Evolutionary conservation across 2,888 invertebrate species (phyloP), one percentile per base, ranked within the genome.

Genomic region (Drosophila birchii): DNA sequence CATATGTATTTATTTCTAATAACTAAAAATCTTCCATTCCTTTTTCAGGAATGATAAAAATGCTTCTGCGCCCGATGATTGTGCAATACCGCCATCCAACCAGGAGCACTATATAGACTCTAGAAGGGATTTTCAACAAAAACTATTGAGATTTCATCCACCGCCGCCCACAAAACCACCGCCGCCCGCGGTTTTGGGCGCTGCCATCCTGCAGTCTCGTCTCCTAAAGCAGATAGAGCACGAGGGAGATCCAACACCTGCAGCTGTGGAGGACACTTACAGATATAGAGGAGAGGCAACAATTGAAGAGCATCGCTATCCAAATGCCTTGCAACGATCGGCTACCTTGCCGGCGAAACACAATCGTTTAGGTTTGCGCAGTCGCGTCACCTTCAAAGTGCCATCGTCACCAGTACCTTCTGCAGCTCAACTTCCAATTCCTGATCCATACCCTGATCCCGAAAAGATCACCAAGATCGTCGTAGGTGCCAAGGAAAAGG

Each of bases 261-360:
- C 18, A 16, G 43, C 12, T 23, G 36, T 16, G 11, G 23, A 23
- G 12, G 47, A 45, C 2, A 58, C 36, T 36, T 16, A 53, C 6
- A 36, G 5, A 53, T 23, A 53, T 12, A 36, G 11, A 51, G 51
- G 3, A 20, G 75, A 71, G 20, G 18, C 47, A 38, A 44, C 57
- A 7, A 36, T 36, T 16, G 78, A 73, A 23, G 71, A 85, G 29
- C 66, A 70, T 23, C 58, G 61, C 1, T 61, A 57, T 41, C 69
- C 78, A 32, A 89, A 91, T 87, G 88, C 84, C 12, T 60, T 92
- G 53, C 92, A 92, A 76, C 83, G 92, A 38, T 92, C 92, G 32
- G 91, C 92, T 8, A 92, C 92, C 47, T 80, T 92, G 71, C 92
- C 92, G 20, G 91, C 92, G 12, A 92, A 92, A 76, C 87, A 90